Conservation (phyloP, 92 coral and sea anemone genomes). For the Siderastrea radians region DNA sequence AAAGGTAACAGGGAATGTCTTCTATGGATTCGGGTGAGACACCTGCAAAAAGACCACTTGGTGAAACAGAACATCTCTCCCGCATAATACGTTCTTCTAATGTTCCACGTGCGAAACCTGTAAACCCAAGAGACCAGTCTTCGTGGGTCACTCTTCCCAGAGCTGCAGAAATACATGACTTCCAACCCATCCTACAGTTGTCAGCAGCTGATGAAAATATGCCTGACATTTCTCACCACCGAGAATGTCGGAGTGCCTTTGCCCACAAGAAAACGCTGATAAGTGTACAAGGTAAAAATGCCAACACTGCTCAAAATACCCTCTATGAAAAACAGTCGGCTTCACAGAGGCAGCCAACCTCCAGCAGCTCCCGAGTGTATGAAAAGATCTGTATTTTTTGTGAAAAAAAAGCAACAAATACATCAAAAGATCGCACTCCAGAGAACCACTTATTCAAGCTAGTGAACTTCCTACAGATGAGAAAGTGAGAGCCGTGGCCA, state of each 20-base stretch:
- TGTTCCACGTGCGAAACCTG: slow-evolving; percentile 39
- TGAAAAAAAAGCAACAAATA: slow-evolving; percentile 40
- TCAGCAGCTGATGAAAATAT: slow-evolving; percentile 26
- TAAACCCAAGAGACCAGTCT: slow-evolving; percentile 52
- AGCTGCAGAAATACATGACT: slow-evolving; percentile 44
- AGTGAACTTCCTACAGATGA: slow-evolving; percentile 51
- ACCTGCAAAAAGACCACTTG: neutral
- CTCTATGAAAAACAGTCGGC: slow-evolving; percentile 41
- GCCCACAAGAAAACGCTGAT: slow-evolving; percentile 44
- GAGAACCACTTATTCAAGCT: slow-evolving; percentile 53
- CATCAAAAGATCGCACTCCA: slow-evolving; percentile 33
- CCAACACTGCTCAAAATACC: slow-evolving; percentile 20
- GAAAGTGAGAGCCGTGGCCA: slow-evolving; percentile 58
- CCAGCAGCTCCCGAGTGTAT: slow-evolving; percentile 51
- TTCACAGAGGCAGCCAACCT: slow-evolving; percentile 38
- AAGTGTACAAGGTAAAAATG: slow-evolving; percentile 20
- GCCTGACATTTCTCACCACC: slow-evolving; percentile 45
- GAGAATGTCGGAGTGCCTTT: slow-evolving; percentile 24
- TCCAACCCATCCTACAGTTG: slow-evolving; percentile 45
- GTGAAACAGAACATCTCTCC: slow-evolving; percentile 4
- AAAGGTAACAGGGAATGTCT: neutral
- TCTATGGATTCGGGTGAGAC: neutral
- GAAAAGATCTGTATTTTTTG: slow-evolving; percentile 46
- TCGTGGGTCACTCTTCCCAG: slow-evolving; percentile 32
- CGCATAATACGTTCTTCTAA: slow-evolving; percentile 33